A percentile compares a stretch with the other conserved stretches of the same genome.
Conservation (phyloP, 2,113 vertebrate genomes). For the Onychorhynchus coronatus region DNA sequence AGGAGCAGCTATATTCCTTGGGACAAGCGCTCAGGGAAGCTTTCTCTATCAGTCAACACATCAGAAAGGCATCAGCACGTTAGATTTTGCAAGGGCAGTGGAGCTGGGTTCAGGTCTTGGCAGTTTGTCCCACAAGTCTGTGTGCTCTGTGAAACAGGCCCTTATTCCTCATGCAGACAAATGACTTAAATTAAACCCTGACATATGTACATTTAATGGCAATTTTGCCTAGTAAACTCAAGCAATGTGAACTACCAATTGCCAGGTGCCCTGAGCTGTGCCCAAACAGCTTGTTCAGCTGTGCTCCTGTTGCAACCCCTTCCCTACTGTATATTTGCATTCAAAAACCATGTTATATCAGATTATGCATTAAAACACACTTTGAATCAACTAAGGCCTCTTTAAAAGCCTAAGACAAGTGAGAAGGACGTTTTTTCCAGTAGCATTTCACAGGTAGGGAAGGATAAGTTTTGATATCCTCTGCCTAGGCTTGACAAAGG, state of each 20-base stretch:
- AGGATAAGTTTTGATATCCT: background rate
- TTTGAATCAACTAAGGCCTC: background rate
- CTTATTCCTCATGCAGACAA: background rate
- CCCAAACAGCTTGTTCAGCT: background rate
- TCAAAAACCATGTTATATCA: background rate
- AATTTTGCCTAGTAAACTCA: background rate
- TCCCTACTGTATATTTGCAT: background rate
- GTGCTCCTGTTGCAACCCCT: background rate
- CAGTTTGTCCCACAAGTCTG: background rate
- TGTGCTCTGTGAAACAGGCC: background rate
- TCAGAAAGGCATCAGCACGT: background rate
- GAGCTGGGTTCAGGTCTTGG: background rate
- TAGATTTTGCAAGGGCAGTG: background rate
- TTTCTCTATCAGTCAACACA: background rate
- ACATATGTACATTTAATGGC: background rate
- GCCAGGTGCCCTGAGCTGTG: background rate
- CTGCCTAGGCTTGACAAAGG: background rate
- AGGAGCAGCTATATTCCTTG: background rate
- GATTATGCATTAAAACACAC: background rate
- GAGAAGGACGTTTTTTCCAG: background rate
- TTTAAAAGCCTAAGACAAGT: background rate
- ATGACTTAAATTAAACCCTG: background rate
- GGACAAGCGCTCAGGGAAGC: fast-evolving
- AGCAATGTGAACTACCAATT: background rate
- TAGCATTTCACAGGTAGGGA: background rate